Evolutionary conservation across 2,797 vertebrate genomes (phyloP).

Genomic region (Enteromius thamalakanensis): DNA sequence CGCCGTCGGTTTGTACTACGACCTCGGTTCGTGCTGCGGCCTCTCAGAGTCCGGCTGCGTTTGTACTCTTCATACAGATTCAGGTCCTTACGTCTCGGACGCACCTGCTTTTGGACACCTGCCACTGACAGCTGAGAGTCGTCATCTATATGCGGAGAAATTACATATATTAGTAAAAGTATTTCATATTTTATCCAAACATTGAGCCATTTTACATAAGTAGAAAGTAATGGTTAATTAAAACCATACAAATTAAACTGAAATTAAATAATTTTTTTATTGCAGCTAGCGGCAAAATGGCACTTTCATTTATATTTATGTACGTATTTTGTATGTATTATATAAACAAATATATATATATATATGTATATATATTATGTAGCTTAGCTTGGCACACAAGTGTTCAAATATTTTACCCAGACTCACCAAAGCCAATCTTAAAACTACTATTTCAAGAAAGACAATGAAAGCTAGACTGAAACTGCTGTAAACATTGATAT

Average conservation of each 20-base stretch:
- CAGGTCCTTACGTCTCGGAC: slow-evolving; percentile 73
- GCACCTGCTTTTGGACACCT: slow-evolving; percentile 58
- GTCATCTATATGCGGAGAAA: slow-evolving; percentile 39
- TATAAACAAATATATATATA: too few species aligned
- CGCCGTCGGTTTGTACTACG: slow-evolving; percentile 70
- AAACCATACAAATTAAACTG: background rate
- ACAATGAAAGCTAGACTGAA: background rate
- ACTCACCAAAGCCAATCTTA: background rate
- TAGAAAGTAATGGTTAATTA: background rate
- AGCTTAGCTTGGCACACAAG: background rate
- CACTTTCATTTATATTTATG: background rate
- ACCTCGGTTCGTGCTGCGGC: slow-evolving; percentile 70
- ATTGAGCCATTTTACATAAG: background rate
- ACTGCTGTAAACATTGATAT: background rate
- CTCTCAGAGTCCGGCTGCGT: slow-evolving; percentile 73
- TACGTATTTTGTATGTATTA: too few species aligned
- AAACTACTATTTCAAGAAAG: background rate
- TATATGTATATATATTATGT: too few species aligned
- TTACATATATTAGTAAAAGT: background rate
- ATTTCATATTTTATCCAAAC: background rate
- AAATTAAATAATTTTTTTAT: background rate
- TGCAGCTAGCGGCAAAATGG: background rate
- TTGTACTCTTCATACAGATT: slow-evolving; percentile 79
- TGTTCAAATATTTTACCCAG: background rate
- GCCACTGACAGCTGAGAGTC: slow-evolving; percentile 48